Evolutionary conservation across 1,140 invertebrate genomes (phyloP), one percentile per base, ranked within the genome.

Genomic region (Euglossa dilemma): DNA sequence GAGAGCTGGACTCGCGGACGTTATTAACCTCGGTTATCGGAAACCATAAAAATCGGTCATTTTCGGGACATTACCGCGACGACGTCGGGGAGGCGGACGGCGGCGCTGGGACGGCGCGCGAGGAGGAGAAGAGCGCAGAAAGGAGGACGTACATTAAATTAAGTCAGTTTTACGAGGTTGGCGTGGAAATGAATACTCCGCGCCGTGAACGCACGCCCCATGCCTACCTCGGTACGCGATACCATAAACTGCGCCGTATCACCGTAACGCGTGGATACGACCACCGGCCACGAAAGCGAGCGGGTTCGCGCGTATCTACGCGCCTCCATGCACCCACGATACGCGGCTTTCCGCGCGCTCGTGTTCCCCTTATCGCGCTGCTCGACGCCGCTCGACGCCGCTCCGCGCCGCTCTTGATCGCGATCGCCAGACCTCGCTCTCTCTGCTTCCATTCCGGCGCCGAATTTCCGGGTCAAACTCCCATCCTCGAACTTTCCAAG

Each of bases 211-310:
- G 72, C 67, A 79, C 76, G 75, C 69, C 83, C 79, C 84, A 87
- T 91, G 89, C 88, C 89, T 85, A 87, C 88, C 80, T 82, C 77
- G 84, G 89, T 91, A 89, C 86, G 87, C 91, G 90, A 92, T 92
- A 92, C 85, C 89, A 92, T 92, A 93, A 93, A 92, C 79, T 86
- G 84, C 77, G 76, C 79, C 88, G 87, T 93, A 93, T 93, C 92
- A 91, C 89, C 86, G 89, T 90, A 87, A 91, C 90, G 90, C 81
- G 86, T 87, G 73, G 75, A 80, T 87, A 89, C 78, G 88, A 88
- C 80, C 88, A 85, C 87, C 87, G 85, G 83, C 89, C 87, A 90
- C 90, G 91, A 92, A 91, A 83, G 59, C 54, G 28, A 83, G 57
- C 56, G 28, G 57, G n/a, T 25, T 50, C 81, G 50, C 77, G 79